Evolutionary conservation across 2,797 vertebrate species (phyloP).

Genomic region (Botia almorhae): DNA sequence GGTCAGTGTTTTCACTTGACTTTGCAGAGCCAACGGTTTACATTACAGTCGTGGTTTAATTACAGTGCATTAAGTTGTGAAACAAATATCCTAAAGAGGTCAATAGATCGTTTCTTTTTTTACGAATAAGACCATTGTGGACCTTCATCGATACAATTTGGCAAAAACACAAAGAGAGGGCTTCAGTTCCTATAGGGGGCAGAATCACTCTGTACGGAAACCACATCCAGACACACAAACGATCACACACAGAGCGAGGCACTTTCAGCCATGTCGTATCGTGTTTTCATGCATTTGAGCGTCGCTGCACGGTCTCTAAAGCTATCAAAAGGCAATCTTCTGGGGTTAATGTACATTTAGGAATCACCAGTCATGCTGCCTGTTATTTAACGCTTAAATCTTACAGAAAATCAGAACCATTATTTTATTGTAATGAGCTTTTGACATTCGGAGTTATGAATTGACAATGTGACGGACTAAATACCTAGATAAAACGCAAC

Average conservation of each 20-base stretch:
- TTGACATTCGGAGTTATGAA: background rate
- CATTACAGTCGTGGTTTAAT: background rate
- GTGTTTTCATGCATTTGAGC: background rate
- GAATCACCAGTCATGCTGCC: background rate
- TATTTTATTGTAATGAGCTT: background rate
- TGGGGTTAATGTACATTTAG: background rate
- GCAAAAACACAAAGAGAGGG: background rate
- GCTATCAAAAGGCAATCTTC: background rate
- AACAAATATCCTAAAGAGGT: background rate
- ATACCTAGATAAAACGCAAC: background rate
- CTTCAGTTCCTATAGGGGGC: conserved; percentile 70
- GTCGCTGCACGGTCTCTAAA: background rate
- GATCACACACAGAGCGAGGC: background rate
- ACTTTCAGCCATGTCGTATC: background rate
- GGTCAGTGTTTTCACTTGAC: background rate
- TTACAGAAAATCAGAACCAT: background rate
- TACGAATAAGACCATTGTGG: background rate
- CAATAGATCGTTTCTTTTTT: background rate
- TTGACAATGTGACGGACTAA: background rate
- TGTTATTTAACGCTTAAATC: background rate
- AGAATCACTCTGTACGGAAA: conserved; percentile 61
- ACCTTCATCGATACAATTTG: background rate
- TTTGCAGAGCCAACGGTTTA: background rate
- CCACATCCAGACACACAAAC: background rate
- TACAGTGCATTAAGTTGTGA: background rate